These are phyloP conservation scores for Bergia sp. DNA, from an alignment of 92 coral and sea anemone species.

Conservation along the genomic window DNA sequence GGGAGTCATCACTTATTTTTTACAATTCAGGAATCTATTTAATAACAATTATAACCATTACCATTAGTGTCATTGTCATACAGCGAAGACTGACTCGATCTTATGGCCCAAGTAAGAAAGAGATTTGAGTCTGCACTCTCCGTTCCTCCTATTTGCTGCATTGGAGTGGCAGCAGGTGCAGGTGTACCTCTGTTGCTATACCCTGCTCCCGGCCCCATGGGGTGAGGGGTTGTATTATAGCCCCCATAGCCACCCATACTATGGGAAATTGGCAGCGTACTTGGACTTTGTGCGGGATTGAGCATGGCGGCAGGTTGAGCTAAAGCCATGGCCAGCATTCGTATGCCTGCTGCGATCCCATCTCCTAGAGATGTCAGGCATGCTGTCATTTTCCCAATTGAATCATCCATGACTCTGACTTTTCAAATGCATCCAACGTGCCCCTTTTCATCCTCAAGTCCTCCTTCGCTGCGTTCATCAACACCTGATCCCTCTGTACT, in stretches of 20 bases:
- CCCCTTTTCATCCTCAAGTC: conserved; percentile 40
- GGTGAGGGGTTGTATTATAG: conserved; percentile 1
- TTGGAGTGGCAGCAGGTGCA: conserved; percentile 11
- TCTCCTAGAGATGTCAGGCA: conserved; percentile 55
- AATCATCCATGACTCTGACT: conserved; percentile 38
- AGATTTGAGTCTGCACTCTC: conserved; percentile 4
- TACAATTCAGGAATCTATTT: background rate
- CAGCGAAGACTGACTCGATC: background rate
- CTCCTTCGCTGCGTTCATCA: conserved; percentile 60
- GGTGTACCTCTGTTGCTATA: conserved; percentile 12
- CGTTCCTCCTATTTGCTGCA: background rate
- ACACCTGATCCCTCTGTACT: conserved; percentile 56
- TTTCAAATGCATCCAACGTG: conserved; percentile 41
- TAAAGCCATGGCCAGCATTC: conserved; percentile 39
- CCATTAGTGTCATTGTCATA: conserved; percentile 4
- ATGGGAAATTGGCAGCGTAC: background rate
- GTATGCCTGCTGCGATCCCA: conserved; percentile 50
- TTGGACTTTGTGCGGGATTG: background rate
- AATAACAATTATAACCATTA: conserved; percentile 3
- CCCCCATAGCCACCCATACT: background rate
- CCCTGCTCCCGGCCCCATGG: background rate
- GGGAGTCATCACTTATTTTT: background rate
- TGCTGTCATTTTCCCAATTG: conserved; percentile 33
- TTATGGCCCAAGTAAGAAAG: background rate
- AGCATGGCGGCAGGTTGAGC: background rate